phyloP scores from a whole-genome alignment of 2,113 vertebrate species.

The Antigone vipio region DNA sequence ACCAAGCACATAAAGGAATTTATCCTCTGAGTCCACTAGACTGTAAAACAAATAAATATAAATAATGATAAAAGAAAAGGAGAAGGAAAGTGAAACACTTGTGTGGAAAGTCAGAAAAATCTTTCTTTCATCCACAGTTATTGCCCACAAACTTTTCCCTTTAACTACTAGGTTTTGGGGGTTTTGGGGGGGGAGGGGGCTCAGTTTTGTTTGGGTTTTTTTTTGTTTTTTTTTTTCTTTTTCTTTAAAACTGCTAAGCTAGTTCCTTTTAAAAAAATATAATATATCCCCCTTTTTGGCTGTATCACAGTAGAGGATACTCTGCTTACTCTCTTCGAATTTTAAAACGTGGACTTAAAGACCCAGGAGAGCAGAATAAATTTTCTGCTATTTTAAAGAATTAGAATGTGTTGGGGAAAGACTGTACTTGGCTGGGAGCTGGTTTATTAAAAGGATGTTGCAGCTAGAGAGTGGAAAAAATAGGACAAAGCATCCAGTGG shows the following conservation, averaged over 20 bases:
- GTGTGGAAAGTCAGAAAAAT: neutral
- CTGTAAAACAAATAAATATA: conserved; percentile 42
- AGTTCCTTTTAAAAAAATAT: neutral
- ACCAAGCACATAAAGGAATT: conserved; percentile 9
- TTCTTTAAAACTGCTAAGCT: neutral
- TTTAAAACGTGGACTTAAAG: conserved; percentile 15
- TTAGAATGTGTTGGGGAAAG: conserved; percentile 33
- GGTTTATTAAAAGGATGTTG: conserved; percentile 56
- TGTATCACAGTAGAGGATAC: neutral
- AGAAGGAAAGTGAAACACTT: neutral
- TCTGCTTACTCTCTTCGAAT: neutral
- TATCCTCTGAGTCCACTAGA: neutral
- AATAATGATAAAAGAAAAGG: conserved; percentile 13
- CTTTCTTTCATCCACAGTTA: neutral
- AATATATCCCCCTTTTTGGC: neutral
- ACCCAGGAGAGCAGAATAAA: conserved; percentile 53
- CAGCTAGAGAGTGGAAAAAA: conserved; percentile 43
- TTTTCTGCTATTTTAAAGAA: conserved; percentile 66
- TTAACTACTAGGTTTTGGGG: neutral
- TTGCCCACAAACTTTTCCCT: neutral
- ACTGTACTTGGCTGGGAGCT: conserved; percentile 29
- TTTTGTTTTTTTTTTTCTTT: neutral
- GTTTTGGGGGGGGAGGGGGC: too few species aligned
- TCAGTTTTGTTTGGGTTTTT: neutral
- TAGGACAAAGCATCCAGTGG: conserved; percentile 38